A percentile compares a stretch with the other conserved stretches of the same genome.
Evolutionary conservation across 2,797 vertebrate genomes (phyloP).

Genomic region (Anguilla pacifica): DNA sequence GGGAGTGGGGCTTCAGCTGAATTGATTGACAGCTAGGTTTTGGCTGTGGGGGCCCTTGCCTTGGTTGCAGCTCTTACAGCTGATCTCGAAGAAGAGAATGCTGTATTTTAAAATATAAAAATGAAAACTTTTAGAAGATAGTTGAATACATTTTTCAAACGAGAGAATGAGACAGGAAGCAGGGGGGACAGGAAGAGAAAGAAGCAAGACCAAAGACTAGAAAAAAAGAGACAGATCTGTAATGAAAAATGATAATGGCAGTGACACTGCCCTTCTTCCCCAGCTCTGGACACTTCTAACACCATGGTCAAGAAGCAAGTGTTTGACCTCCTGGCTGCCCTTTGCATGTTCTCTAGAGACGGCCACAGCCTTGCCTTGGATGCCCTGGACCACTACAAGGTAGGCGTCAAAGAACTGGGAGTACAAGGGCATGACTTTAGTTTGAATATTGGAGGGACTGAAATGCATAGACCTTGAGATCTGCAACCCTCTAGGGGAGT

Average conservation of each 20-base stretch:
- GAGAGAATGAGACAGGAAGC: no score
- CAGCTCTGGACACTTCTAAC: slow-evolving; percentile 96
- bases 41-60: neutral
- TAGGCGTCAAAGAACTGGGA: slow-evolving; percentile 54
- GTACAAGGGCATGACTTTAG: neutral
- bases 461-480: no score
- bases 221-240: neutral
- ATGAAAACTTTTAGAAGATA: neutral
- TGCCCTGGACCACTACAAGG: slow-evolving; percentile 96
- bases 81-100: no score
- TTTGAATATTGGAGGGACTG: neutral
- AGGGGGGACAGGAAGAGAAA: neutral
- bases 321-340: slow-evolving; percentile 93
- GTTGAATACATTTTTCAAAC: no score
- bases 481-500: no score
- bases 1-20: neutral
- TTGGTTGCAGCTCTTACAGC: neutral
- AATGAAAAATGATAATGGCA: neutral
- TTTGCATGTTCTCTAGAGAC: slow-evolving; percentile 90
- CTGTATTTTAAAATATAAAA: neutral
- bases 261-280: slow-evolving; percentile 27
- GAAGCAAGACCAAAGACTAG: neutral
- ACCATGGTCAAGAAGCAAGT: slow-evolving; percentile 98
- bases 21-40: neutral
- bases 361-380: slow-evolving; percentile 88